A percentile compares a stretch with the other conserved stretches of the same genome.
Conservation (phyloP, 2,888 invertebrate species). For the Pheosia gnoma region DNA sequence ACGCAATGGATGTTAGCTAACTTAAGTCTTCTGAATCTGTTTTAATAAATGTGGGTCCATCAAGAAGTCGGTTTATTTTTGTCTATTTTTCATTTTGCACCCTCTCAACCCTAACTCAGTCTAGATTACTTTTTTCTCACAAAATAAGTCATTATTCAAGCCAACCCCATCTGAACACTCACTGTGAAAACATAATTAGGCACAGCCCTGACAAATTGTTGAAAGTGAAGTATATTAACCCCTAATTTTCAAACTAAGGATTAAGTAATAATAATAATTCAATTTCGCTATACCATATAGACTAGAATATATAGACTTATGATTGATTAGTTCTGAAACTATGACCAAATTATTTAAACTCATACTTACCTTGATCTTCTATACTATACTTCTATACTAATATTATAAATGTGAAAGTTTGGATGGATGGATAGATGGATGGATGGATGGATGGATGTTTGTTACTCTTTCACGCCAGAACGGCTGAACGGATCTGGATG, state of each 20-base stretch:
- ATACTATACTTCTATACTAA: no score
- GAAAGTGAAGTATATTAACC: conserved; percentile 8
- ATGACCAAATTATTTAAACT: background rate
- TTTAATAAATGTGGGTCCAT: background rate
- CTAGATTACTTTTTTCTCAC: conserved; percentile 6
- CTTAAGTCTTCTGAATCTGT: background rate
- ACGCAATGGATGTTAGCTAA: background rate
- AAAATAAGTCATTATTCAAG: conserved; percentile 4
- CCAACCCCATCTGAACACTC: background rate
- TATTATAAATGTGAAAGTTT: no score
- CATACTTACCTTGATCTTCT: background rate
- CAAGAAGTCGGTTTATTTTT: background rate
- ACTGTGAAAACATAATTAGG: conserved; percentile 4
- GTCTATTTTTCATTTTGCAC: conserved; percentile 2
- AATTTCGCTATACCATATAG: background rate
- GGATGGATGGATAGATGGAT: no score
- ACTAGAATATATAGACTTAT: background rate
- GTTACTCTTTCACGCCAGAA: no score
- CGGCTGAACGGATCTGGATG: no score
- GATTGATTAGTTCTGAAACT: background rate
- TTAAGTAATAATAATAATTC: conserved; percentile 2
- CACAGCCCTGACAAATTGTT: conserved; percentile 3
- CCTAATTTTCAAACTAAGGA: conserved; percentile 5
- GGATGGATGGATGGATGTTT: no score
- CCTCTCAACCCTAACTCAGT: background rate